Evolutionary conservation across 53 echinoderm and acorn worm species (phyloP).

Genomic region (Patiria pectinifera): DNA sequence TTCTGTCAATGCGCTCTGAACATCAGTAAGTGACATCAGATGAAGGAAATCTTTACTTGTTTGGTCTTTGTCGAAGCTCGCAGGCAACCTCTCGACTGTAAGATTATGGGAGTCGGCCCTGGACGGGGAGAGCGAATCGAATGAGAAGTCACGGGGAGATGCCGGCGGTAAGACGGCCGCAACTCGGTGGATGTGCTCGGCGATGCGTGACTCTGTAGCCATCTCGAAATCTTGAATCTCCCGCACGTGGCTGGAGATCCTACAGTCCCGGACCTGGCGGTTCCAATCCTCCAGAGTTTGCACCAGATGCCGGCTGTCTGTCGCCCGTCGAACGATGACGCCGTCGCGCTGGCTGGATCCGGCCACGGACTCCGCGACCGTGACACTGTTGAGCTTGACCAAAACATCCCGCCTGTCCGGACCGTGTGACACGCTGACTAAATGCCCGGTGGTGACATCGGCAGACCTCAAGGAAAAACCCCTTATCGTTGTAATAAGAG

Average conservation of each 20-base stretch:
- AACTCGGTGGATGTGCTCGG: background rate
- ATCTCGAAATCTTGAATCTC: background rate
- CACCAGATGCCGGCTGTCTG: background rate
- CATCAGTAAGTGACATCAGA: background rate
- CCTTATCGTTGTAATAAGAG: background rate
- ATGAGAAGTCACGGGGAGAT: background rate
- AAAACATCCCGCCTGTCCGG: background rate
- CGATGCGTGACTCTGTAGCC: background rate
- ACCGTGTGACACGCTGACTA: background rate
- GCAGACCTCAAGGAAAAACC: background rate
- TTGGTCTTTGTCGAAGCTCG: background rate
- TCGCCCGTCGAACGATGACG: constrained; percentile 13
- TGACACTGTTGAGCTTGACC: background rate
- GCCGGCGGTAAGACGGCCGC: background rate
- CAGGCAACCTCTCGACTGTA: background rate
- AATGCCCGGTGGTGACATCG: background rate
- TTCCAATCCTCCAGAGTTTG: background rate
- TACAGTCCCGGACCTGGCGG: background rate
- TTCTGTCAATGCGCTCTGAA: background rate
- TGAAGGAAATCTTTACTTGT: background rate
- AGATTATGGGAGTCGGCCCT: background rate
- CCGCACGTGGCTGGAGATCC: background rate
- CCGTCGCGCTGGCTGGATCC: constrained; percentile 14
- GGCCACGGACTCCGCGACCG: constrained; percentile 7
- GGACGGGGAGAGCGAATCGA: background rate